phyloP scores from a whole-genome alignment of 2,888 invertebrate species.

The Agrotis exclamationis region DNA sequence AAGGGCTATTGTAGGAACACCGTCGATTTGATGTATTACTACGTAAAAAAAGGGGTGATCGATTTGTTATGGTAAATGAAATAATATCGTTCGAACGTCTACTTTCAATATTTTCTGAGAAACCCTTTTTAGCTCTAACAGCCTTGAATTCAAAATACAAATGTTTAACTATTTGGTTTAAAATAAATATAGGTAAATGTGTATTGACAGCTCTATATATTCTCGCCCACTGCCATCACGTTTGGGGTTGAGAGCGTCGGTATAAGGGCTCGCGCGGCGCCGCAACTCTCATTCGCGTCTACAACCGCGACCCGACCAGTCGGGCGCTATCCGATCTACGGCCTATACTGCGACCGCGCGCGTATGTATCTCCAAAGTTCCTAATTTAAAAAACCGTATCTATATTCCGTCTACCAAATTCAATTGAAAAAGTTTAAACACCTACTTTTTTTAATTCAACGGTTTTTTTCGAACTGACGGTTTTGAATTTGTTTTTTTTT shows the following conservation, averaged over 20 bases:
- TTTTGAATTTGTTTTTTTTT: constrained; percentile 46
- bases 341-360: constrained; percentile 82
- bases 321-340: constrained; percentile 79
- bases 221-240: constrained; percentile 81
- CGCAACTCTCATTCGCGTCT: constrained; percentile 81
- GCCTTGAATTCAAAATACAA: too few relatives aligned
- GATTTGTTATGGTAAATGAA: too few relatives aligned
- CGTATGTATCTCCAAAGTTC: constrained; percentile 81
- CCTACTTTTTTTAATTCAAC: constrained; percentile 3
- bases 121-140: too few relatives aligned
- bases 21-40: too few relatives aligned
- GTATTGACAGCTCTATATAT: constrained; percentile 67
- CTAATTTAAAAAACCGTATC: constrained; percentile 43
- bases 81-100: too few relatives aligned
- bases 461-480: constrained; percentile 21
- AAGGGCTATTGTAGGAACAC: too few relatives aligned
- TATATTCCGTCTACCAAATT: constrained; percentile 62
- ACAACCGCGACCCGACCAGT: constrained; percentile 82
- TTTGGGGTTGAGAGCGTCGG: constrained; percentile 74
- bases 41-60: too few relatives aligned
- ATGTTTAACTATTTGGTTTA: too few relatives aligned
- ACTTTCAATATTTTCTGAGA: too few relatives aligned
- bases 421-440: constrained; percentile 53
- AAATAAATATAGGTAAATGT: too few relatives aligned
- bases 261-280: constrained; percentile 83